Base-by-base conservation (phyloP, 2,113 vertebrate species). In the Zosterops pallidus region DNA sequence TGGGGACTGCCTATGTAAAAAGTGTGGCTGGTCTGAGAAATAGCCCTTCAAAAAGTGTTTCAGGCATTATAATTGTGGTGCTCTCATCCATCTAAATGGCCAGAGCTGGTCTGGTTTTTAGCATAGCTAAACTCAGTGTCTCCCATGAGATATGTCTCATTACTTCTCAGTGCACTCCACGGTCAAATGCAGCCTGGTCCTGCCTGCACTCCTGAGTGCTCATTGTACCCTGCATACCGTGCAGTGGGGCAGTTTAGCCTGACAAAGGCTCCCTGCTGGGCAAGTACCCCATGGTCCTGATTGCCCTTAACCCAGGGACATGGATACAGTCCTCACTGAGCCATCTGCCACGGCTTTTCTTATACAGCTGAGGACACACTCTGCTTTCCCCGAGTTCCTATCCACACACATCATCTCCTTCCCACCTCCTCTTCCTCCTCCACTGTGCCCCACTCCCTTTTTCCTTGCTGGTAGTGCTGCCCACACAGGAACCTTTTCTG, bases 381-480 rank as follows among this genome's bases (percentile, higher is more conserved):
- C 50, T 25, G 11, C 62, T 76, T 68, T 93, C 75, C 25, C 55
- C 7, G 22, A 42, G 78, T 89, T 91, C 67, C 47, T 28, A 46
- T 53, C 80, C 35, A 42, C 60, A 63, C n/a, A 26, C 29, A 24
- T 65, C 52, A 78, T 44, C 70, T 94, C n/a, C 59, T 78, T 74
- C 65, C 92, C 49, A 70, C 86, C 56, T 62, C n/a, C 44, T 50
- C 60, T 20, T 62, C 76, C 85, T 93, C 74, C 9, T 57, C 42
- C 33, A 0, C 0, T 0, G 25, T 70, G 26, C 56, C 35, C 28
- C 0, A 1, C 56, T 92, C 44, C 10, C 9, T 82, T 88, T 90
- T 72, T 28, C 41, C 75, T 55, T 26, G 49, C 5, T 14, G 71
- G 37, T 31, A 4, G 59, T 29, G 53, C 81, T 90, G 10, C 87